A percentile compares a stretch with the other conserved stretches of the same genome.
These are phyloP conservation scores for Gallinago undulata DNA, from an alignment of 2,113 vertebrate species.

Conservation along the genomic window DNA sequence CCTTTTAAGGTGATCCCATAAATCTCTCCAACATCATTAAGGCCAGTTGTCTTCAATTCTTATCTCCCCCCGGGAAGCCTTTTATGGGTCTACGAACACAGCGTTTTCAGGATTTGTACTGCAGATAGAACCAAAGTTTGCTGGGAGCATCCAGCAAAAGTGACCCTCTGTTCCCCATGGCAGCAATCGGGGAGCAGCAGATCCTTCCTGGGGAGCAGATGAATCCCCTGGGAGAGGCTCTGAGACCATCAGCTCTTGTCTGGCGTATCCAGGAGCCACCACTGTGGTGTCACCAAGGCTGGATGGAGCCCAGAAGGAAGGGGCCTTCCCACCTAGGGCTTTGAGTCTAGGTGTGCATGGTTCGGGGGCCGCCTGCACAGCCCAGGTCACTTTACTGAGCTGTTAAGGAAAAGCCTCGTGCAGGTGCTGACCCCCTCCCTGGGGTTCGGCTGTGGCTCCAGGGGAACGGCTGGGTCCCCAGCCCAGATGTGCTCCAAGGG, in stretches of 20 bases:
- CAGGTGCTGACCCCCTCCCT: not conserved
- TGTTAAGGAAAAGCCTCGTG: accelerated
- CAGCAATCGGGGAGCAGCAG: not conserved
- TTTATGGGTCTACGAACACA: conserved; percentile 9
- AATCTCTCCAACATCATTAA: conserved; percentile 35
- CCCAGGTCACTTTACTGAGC: not conserved
- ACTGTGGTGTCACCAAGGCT: not conserved
- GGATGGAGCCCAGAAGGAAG: not conserved
- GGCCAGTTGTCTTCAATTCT: conserved; percentile 28
- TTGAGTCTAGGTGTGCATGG: not conserved
- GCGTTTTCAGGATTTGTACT: not conserved
- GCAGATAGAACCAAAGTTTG: not conserved
- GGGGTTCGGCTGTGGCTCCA: not conserved
- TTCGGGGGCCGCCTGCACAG: not conserved
- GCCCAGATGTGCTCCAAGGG: not conserved
- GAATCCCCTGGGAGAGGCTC: not conserved
- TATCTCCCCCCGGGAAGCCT: conserved; percentile 8
- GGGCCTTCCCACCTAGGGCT: not conserved
- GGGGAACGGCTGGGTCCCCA: not conserved
- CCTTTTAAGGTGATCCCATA: conserved; percentile 48
- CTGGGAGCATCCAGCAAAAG: not conserved
- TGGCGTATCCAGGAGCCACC: not conserved
- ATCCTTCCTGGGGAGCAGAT: not conserved
- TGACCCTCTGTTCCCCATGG: not conserved
- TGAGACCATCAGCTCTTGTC: not conserved